A percentile compares a stretch with the other conserved stretches of the same genome.
phyloP scores from a whole-genome alignment of 2,113 vertebrate species.

The Lophius piscatorius region DNA sequence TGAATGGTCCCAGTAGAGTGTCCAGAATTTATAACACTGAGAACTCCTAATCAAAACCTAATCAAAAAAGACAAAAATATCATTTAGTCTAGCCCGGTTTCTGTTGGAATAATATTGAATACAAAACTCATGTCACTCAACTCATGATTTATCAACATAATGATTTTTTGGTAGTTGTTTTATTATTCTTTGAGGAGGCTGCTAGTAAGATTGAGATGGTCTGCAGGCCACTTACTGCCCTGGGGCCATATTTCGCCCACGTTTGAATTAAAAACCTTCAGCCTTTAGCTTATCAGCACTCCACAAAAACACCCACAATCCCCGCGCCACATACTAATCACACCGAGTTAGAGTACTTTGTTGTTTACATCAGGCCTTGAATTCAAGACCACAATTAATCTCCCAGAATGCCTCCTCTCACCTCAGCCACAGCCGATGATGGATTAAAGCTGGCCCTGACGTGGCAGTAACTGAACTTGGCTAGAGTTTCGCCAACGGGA shows the following conservation, averaged over 20 bases:
- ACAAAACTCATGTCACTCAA: no score
- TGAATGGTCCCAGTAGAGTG: no score
- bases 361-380: conserved; percentile 68
- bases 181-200: no score
- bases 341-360: conserved; percentile 27
- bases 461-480: conserved; percentile 46
- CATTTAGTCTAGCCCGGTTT: no score
- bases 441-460: conserved; percentile 67
- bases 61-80: no score
- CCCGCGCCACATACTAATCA: conserved; percentile 52
- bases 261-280: conserved; percentile 12
- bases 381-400: conserved; percentile 77
- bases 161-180: no score
- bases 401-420: conserved; percentile 68
- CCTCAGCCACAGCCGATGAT: conserved; percentile 61
- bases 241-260: not conserved
- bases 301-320: conserved; percentile 31
- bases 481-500: conserved; percentile 70
- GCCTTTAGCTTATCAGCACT: conserved; percentile 37
- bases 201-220: no score
- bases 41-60: no score
- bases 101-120: no score
- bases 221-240: no score
- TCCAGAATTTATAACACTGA: no score
- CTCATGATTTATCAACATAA: no score